Evolutionary conservation across 2,888 invertebrate genomes (phyloP), one percentile per base, ranked within the genome.

Genomic region (Ellobium chinense): DNA sequence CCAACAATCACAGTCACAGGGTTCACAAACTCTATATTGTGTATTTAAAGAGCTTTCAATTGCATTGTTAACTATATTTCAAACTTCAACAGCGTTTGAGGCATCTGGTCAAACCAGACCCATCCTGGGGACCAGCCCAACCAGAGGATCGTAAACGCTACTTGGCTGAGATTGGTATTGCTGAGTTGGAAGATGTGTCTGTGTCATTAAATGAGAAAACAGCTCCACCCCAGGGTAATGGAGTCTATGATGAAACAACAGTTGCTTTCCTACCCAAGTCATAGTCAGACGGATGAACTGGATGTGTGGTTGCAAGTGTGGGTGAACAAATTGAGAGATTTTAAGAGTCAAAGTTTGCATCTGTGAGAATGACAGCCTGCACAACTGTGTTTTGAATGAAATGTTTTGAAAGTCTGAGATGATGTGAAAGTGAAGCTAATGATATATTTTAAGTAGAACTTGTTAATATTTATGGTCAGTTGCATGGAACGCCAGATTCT

Each of bases 111-210:
- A 86, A 83, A 62, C 90, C 91, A n/a, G 76, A 84, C 14, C 73
- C 82, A 66, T 83, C 87, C 54, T 91, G 90, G 90, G 90, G 90
- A 36, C 90, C 91, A 27, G 85, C 86, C n/a, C 80, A 86, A 5
- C 81, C 84, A 5, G 87, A 86, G 63, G 81, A 89, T 78, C 75
- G 88, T 9, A 85, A 88, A 36, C 84, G 82, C 62, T 89, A 89
- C 78, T 65, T 87, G 31, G 81, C 83, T 34, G 86, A 87, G n/a
- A 78, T 88, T 14, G 80, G 80, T 1, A 31, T 54, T 14, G 62
- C 27, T 31, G 80, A 84, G 29, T 72, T 79, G 9, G 76, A 79
- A n/a, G 39, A 58, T 2, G 60, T 80, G 5, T 18, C 12, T 27
- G 29, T 70, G 14, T 18, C 72, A 1, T 27, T 34, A n/a, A 27